Evolutionary conservation across 2,888 invertebrate species (phyloP).

Genomic region (Drosophila flavopinicola): DNA sequence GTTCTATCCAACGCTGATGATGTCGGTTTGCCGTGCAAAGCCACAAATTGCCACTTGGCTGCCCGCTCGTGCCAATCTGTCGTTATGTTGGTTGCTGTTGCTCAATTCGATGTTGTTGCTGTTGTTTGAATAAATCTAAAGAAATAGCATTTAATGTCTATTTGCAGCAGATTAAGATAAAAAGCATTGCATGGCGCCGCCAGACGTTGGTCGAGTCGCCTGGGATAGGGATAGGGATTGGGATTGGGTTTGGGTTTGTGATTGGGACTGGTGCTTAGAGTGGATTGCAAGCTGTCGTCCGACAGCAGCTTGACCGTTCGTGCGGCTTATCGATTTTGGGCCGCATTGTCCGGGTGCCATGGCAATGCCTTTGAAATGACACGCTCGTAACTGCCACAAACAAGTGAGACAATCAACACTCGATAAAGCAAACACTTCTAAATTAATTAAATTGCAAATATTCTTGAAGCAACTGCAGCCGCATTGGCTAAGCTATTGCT

Average conservation of each 20-base stretch:
- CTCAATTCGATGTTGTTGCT: conserved; percentile 27
- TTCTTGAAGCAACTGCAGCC: conserved; percentile 66
- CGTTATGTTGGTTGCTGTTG: conserved; percentile 56
- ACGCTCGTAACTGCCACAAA: conserved; percentile 73
- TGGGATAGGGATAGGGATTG: too few relatives aligned
- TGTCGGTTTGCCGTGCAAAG: conserved; percentile 78
- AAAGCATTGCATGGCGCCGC: conserved; percentile 63
- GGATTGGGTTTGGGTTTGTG: too few relatives aligned
- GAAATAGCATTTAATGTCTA: conserved; percentile 81
- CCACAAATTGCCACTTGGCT: conserved; percentile 79
- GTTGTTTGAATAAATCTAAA: conserved; percentile 77
- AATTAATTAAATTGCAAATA: conserved; percentile 81
- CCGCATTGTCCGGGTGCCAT: conserved; percentile 52
- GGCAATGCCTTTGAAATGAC: conserved; percentile 58
- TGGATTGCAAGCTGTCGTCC: conserved; percentile 18
- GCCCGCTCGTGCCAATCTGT: conserved; percentile 76
- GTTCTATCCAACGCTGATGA: conserved; percentile 75
- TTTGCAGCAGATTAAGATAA: conserved; percentile 80
- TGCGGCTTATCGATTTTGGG: conserved; percentile 74
- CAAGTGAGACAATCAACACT: conserved; percentile 80
- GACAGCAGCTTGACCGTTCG: conserved; percentile 50
- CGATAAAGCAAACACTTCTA: conserved; percentile 80
- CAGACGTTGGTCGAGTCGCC: conserved; percentile 34
- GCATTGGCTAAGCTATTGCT: conserved; percentile 30
- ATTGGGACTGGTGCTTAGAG: conserved; percentile 16